Percentiles rank a stretch among this genome's conserved stretches.
Evolutionary conservation across 2,113 vertebrate genomes (phyloP).

Genomic region (Callospermophilus lateralis): DNA sequence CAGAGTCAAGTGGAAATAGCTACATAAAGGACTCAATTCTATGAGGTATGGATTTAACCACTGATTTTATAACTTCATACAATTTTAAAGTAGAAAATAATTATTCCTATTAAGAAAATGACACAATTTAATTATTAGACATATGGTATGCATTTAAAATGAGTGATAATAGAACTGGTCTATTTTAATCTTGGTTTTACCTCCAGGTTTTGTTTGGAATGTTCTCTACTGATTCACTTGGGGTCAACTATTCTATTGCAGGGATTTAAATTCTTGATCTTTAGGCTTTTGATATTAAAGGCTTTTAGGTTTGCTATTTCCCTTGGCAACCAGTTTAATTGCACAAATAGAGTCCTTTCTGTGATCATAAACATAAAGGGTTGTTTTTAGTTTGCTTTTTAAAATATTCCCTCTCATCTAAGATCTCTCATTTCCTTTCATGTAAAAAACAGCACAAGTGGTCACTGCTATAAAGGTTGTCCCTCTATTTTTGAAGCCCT

Average conservation of each 20-base stretch:
- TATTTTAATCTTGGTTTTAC: constrained; percentile 20
- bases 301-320: constrained; percentile 49
- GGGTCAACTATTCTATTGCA: constrained; percentile 7
- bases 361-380: constrained; percentile 55
- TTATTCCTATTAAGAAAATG: not conserved
- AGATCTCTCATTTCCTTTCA: constrained; percentile 39
- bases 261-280: constrained; percentile 54
- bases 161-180: not conserved
- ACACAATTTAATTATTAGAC: not conserved
- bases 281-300: constrained; percentile 55
- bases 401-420: constrained; percentile 68
- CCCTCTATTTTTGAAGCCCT: not conserved
- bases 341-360: constrained; percentile 49
- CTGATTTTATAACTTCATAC: not conserved
- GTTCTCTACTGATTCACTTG: constrained; percentile 25
- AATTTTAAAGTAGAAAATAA: not conserved
- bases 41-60: not conserved
- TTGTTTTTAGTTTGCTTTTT: constrained; percentile 63
- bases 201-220: constrained; percentile 32
- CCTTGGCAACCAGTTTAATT: constrained; percentile 53
- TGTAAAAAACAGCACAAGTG: constrained; percentile 18
- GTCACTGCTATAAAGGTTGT: not conserved
- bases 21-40: not conserved
- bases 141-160: not conserved
- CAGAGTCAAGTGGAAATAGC: not conserved